Conservation (phyloP, 1,140 invertebrate species). For the Euwallacea similis region DNA sequence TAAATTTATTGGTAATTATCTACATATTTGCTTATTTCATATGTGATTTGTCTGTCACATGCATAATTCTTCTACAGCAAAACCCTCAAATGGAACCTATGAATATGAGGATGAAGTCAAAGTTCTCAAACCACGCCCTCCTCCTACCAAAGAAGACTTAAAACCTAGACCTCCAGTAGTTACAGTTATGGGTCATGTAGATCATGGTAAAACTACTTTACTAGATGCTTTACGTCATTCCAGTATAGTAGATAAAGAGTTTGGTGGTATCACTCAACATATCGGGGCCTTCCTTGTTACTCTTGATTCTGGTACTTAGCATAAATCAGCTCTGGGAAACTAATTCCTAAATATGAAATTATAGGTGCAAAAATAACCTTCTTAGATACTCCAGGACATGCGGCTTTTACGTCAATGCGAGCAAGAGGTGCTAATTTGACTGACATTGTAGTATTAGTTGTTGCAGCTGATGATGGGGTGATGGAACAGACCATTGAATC, state of each 20-base stretch:
- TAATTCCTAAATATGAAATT: not conserved
- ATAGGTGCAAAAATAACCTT: conserved; percentile 81
- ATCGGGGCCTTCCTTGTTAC: conserved; percentile 96
- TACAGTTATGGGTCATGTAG: conserved; percentile 99
- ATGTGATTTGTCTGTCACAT: not conserved
- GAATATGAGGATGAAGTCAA: conserved; percentile 40
- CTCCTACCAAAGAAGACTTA: conserved; percentile 66
- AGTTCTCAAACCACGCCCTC: conserved; percentile 52
- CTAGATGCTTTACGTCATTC: conserved; percentile 88
- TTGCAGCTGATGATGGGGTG: conserved; percentile 98
- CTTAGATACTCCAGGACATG: conserved; percentile 99
- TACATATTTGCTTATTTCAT: not conserved
- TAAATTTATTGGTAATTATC: conserved; percentile 41
- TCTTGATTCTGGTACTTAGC: conserved; percentile 57
- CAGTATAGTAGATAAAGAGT: conserved; percentile 86
- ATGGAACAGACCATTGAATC: conserved; percentile 95
- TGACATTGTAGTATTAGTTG: conserved; percentile 94
- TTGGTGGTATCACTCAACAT: conserved; percentile 99
- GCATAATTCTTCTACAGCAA: conserved; percentile 29
- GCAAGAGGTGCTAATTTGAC: conserved; percentile 88
- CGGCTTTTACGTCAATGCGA: conserved; percentile 92
- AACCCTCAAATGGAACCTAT: conserved; percentile 39
- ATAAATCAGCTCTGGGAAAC: not conserved
- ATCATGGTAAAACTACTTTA: conserved; percentile 98
- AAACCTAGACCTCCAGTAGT: conserved; percentile 83